Conservation (phyloP, 2,888 invertebrate genomes). For the Tupiocoris notatus region DNA sequence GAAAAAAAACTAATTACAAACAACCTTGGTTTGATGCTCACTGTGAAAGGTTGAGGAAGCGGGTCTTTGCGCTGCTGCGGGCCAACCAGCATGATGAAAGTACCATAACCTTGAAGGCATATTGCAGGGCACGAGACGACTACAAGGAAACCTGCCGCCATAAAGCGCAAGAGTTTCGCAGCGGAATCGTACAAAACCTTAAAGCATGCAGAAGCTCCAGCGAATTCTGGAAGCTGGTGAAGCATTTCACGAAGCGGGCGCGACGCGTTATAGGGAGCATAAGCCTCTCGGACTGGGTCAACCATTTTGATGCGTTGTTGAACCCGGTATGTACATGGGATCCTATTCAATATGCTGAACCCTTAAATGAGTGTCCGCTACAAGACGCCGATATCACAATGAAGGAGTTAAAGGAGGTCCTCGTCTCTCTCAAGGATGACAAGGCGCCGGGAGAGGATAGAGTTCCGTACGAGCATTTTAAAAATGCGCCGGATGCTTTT, state of each 20-base stretch:
- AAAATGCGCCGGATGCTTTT: not conserved
- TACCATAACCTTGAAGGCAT: too few relatives aligned
- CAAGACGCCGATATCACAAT: too few relatives aligned
- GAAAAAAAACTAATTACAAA: not conserved
- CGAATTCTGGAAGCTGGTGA: not conserved
- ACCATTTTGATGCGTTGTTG: too few relatives aligned
- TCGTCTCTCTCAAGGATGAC: not conserved
- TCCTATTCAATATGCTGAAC: not conserved
- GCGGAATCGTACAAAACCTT: not conserved
- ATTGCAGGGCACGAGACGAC: too few relatives aligned
- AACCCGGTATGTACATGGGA: too few relatives aligned
- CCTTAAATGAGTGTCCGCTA: not conserved
- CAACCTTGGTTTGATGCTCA: not conserved
- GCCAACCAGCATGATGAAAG: not conserved
- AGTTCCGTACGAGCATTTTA: constrained; percentile 6
- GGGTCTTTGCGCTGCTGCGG: not conserved
- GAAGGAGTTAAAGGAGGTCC: not conserved
- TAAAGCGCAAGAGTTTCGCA: not conserved
- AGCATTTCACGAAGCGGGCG: too few relatives aligned
- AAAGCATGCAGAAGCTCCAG: not conserved
- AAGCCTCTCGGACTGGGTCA: too few relatives aligned
- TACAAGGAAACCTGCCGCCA: too few relatives aligned
- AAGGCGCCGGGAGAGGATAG: constrained; percentile 26
- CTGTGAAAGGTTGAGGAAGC: not conserved
- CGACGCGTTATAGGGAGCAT: too few relatives aligned